These are phyloP conservation scores for Synanceia verrucosa DNA, from an alignment of 2,797 vertebrate species.

Conservation along the genomic window DNA sequence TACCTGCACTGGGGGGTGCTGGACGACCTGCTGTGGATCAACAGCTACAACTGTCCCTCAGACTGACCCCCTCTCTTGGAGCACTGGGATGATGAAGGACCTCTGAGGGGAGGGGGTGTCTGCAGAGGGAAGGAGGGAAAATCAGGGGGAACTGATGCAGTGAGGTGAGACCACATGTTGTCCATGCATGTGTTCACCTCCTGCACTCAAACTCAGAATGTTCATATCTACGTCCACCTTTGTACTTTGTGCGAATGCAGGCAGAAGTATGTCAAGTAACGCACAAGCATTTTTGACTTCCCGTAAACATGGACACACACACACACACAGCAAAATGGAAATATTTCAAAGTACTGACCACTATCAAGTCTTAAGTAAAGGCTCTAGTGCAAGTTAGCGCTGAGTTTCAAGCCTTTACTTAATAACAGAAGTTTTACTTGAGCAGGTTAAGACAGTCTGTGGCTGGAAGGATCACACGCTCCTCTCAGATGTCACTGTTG, in stretches of 20 bases:
- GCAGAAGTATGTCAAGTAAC: constrained; percentile 53
- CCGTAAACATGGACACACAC: constrained; percentile 36
- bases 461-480: constrained; percentile 39
- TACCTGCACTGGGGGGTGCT: constrained; percentile 93
- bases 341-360: constrained; percentile 33
- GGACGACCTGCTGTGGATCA: constrained; percentile 92
- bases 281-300: constrained; percentile 52
- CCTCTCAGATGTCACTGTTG: constrained; percentile 63
- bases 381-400: background rate
- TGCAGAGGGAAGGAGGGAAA: background rate
- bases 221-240: constrained; percentile 72
- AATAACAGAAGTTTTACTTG: constrained; percentile 17
- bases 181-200: constrained; percentile 59
- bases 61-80: constrained; percentile 76
- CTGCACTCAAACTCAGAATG: constrained; percentile 67
- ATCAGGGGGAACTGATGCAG: constrained; percentile 8
- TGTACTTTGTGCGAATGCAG: constrained; percentile 57
- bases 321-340: background rate
- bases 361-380: constrained; percentile 31
- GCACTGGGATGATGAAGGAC: constrained; percentile 23
- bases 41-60: constrained; percentile 86
- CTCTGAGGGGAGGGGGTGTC: constrained; percentile 19
- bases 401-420: constrained; percentile 32
- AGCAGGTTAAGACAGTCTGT: constrained; percentile 17
- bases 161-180: constrained; percentile 37